Conservation (phyloP, 2,797 vertebrate genomes). For the Ctenopoma multispine region DNA sequence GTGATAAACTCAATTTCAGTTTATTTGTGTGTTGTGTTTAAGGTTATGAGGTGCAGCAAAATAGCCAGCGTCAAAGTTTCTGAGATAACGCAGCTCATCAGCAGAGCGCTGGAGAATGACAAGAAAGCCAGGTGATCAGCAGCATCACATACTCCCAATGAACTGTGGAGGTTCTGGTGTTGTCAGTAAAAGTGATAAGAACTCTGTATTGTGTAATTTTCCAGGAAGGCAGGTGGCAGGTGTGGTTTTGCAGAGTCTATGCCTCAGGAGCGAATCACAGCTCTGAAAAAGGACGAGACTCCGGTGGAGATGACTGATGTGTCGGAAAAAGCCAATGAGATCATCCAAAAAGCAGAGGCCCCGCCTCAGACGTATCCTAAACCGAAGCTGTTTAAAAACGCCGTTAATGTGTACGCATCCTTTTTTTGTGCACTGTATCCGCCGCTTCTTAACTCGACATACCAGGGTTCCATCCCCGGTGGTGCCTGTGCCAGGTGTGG, state of each 20-base stretch:
- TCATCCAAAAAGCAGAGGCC: slow-evolving; percentile 85
- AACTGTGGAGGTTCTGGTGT: too few species aligned
- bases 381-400: background rate
- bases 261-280: slow-evolving; percentile 90
- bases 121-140: slow-evolving; percentile 86
- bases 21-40: slow-evolving; percentile 12
- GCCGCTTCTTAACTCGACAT: slow-evolving; percentile 78
- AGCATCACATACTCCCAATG: background rate
- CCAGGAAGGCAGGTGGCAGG: slow-evolving; percentile 92
- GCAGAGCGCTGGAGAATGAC: slow-evolving; percentile 93
- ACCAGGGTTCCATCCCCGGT: slow-evolving; percentile 86
- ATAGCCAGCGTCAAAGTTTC: slow-evolving; percentile 95
- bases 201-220: background rate
- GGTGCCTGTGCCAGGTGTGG: slow-evolving; percentile 89
- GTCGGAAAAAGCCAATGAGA: slow-evolving; percentile 85
- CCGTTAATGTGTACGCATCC: background rate
- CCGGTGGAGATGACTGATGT: slow-evolving; percentile 84
- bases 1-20: too few species aligned
- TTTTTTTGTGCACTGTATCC: background rate
- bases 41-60: slow-evolving; percentile 97
- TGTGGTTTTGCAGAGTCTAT: slow-evolving; percentile 96
- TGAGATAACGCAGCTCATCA: slow-evolving; percentile 95
- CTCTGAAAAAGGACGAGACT: slow-evolving; percentile 88
- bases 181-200: background rate
- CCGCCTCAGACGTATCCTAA: slow-evolving; percentile 88